Base-by-base conservation (phyloP, 2,888 invertebrate genomes). In the Cheilosia scutellata region DNA sequence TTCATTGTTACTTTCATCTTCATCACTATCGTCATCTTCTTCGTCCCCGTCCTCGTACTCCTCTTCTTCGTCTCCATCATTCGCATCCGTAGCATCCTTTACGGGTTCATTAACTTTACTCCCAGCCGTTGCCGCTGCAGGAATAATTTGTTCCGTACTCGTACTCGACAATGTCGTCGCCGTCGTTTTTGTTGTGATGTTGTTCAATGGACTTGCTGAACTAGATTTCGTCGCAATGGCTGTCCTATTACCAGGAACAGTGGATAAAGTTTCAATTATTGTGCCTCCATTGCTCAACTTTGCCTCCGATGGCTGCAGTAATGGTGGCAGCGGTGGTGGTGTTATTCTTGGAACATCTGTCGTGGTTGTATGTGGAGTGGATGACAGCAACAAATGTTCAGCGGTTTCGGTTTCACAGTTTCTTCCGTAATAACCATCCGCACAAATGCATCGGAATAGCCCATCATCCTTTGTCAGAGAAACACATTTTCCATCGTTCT, bases 401-500 rank as follows among this genome's bases (percentile, higher is more conserved):
- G 91, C 91, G 42, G 93, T 88, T 72, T 71, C 79, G 47, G 94
- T 94, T 92, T 97, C 96, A 89, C 97, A 97, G 87, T 95, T 94
- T 80, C 94, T 94, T n/a, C 97, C 97, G 76, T 94, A 94, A 89
- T 95, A 95, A 44, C 96, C 96, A 37, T 95, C 93, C 0, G 95
- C 94, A 90, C 97, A 97, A 71, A 95, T 93, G 90, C 97, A 97
- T 78, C 95, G 95, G 92, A 94, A 97, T 90, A 93, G 93, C 2
- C 97, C 97, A 68, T 97, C 97, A 68, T 95, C 95, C 76, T 95
- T 95, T 42, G 95, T 95, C 80, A 96, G 90, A 58, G 97, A 97
- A 71, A 96, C 94, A 91, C 98, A 98, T 89, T 95, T 96, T 0
- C 96, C 97, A 4, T 95, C 96, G 91, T 98, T 97, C 91, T 95